Evolutionary conservation across 2,113 vertebrate species (phyloP), one percentile per base, ranked within the genome.

Genomic region (Bucco capensis): DNA sequence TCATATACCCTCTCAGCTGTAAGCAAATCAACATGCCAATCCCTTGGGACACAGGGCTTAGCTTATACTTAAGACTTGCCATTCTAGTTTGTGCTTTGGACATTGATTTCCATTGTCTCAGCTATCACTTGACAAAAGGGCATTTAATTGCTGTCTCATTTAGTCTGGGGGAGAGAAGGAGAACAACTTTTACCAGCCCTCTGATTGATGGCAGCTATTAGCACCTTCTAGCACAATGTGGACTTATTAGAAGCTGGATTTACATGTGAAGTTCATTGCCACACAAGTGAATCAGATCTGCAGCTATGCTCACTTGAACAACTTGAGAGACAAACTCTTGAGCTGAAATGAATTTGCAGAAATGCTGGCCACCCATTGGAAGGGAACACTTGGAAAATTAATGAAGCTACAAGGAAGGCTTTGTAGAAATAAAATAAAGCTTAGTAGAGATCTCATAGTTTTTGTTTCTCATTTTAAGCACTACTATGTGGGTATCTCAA

Each of bases 81-180:
- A 96, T 83, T 94, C 83, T 90, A 56, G 92, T 86, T 93, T 94
- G 88, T 85, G 70, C 93, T 92, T 90, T 96, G 88, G 92, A 93
- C 92, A 92, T 95, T 96, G 93, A 95, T 93, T 96, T 96, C 83
- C 79, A 96, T 96, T 96, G 90, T 96, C 92, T 96, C 89, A 87
- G 92, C 96, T 93, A 96, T 94, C 93, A 94, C 22, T 37, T 77
- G 84, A 96, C 86, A 95, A 96, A 93, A 89, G 93, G 92, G 88
- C 86, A 93, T 95, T 96, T 96, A 96, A 96, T 96, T 94, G 95
- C 96, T 89, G 90, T 93, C 95, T 96, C 90, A 90, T 96, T 96
- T 96, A 90, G 81, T 84, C 92, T 89, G 42, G 67, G 66, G 46
- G 57, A 93, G 90, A 90, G 86, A 42, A 81, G 49, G 66, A 86